Evolutionary conservation across 1,140 invertebrate genomes (phyloP).

Genomic region (Aphelenchoides avenae): DNA sequence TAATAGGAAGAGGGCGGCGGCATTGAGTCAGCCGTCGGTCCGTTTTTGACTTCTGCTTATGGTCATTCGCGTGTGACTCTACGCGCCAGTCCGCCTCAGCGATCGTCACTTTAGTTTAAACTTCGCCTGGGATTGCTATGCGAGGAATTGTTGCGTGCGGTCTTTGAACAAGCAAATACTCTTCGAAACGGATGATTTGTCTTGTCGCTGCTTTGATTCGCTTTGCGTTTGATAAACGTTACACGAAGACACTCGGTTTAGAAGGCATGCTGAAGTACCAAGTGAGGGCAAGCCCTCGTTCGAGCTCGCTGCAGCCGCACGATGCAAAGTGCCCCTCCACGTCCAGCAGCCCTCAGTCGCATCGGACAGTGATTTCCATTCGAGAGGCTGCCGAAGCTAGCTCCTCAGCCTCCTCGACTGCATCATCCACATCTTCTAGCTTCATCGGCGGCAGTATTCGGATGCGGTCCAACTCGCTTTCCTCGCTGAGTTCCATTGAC

Average conservation of each 20-base stretch:
- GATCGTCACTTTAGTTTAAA: no score
- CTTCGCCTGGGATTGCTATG: no score
- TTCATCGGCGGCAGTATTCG: conserved; percentile 5
- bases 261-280: conserved; percentile 11
- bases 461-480: conserved; percentile 24
- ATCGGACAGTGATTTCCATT: background rate
- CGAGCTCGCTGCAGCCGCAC: conserved; percentile 4
- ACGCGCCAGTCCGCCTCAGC: no score
- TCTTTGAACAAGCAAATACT: no score
- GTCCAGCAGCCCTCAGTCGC: background rate
- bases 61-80: no score
- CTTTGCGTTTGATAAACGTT: background rate
- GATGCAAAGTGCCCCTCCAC: conserved; percentile 8
- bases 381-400: background rate
- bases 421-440: background rate
- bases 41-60: no score
- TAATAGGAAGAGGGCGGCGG: no score
- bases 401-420: background rate
- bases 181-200: no score
- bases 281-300: background rate
- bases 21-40: no score
- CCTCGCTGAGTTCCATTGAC: conserved; percentile 22
- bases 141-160: no score
- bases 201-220: no score
- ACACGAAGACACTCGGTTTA: background rate